Evolutionary conservation across 1,140 invertebrate genomes (phyloP), one percentile per base, ranked within the genome.

Genomic region (Drosophila rhopaloa): DNA sequence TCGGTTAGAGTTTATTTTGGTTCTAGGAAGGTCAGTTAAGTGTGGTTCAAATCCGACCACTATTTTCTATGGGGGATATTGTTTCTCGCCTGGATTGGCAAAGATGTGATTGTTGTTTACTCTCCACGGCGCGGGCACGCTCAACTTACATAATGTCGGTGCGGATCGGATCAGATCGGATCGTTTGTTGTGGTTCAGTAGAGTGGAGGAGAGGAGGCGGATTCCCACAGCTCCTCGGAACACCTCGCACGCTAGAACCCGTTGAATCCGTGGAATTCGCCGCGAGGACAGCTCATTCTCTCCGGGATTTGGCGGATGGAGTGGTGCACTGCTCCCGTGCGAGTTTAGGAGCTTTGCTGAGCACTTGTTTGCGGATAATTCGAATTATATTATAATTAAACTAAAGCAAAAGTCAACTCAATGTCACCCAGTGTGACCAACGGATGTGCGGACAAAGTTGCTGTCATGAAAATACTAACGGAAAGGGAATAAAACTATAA

Each of bases 391-490:
- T 57, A 35, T 61, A 61, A 73, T 73, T 73, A 73, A 73, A 55
- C 32, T 58, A 51, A 72, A 48, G 38, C 68, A 73, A 72, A 73
- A 73, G 70, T 73, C 70, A 73, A 73, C 70, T 73, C 70, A 73
- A 73, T 73, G 70, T 73, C 70, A 73, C 44, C 5, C 41, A 70
- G 66, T 70, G 66, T 70, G 50, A 55, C 66, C 66, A 67, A 16
- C 14, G 47, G 0, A 7, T 38, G 32, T 60, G 38, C 5, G 10
- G 5, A n/a, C 27, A 2, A n/a, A 38, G 37, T 48, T 11, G 24
- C 35, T 10, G 14, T 9, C 16, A n/a, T 9, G 16, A 16, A 29
- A 58, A 41, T 16, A 27, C 53, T 27, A 19, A 1, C 44, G n/a
- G 6, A 16, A 55, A 16, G 3, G 14, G 0, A 1, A 10, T 5